Conservation (phyloP, 2,888 invertebrate species). For the Tenthredo notha region DNA sequence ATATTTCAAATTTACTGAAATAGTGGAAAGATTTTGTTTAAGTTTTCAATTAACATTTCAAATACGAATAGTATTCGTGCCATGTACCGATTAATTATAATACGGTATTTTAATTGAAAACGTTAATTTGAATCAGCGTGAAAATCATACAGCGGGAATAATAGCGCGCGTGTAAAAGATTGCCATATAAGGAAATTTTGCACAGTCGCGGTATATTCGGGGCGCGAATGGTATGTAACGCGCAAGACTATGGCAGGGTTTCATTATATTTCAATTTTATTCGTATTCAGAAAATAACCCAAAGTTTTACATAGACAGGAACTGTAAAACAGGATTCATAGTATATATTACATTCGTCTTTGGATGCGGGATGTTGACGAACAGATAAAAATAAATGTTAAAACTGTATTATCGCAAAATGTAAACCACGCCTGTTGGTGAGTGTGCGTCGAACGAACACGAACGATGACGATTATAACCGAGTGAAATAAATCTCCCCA, state of each 20-base stretch:
- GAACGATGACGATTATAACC: constrained; percentile 50
- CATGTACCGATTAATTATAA: neutral
- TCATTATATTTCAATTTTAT: constrained; percentile 37
- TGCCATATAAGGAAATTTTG: constrained; percentile 61
- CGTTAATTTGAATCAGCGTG: constrained; percentile 25
- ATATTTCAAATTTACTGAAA: neutral
- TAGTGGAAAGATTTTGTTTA: neutral
- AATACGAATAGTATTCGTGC: neutral
- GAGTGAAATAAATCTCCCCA: constrained; percentile 58
- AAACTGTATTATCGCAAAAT: constrained; percentile 57
- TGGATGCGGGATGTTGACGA: constrained; percentile 52
- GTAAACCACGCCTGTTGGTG: constrained; percentile 62
- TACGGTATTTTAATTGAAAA: neutral
- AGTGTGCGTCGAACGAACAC: constrained; percentile 55
- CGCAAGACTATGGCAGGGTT: constrained; percentile 32
- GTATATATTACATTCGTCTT: constrained; percentile 31
- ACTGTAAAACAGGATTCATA: neutral
- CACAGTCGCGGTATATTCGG: constrained; percentile 45
- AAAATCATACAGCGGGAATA: constrained; percentile 8
- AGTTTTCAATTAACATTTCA: neutral
- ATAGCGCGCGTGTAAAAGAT: constrained; percentile 30
- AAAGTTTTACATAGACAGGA: neutral
- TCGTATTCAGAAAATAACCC: neutral
- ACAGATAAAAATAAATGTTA: constrained; percentile 52
- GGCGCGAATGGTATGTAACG: constrained; percentile 57